phyloP scores from a whole-genome alignment of 2,888 invertebrate species.

The Philaethria dido region DNA sequence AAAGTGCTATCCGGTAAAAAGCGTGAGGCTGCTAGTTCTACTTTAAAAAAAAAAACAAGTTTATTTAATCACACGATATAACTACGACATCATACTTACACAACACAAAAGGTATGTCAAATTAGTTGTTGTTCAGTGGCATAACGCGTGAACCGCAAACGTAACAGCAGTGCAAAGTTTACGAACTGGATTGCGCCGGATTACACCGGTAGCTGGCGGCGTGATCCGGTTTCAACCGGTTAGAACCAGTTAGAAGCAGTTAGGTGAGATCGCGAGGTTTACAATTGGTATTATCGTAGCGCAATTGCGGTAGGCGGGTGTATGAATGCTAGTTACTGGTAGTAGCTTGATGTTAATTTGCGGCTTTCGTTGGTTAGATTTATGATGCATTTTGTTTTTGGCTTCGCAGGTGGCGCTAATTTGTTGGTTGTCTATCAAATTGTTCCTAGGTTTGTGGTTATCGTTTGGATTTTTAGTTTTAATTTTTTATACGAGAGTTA shows the following conservation, averaged over 20 bases:
- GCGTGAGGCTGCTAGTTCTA: no score
- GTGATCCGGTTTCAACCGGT: constrained; percentile 51
- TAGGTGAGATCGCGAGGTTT: constrained; percentile 69
- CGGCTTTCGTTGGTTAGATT: constrained; percentile 46
- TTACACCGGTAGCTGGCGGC: constrained; percentile 60
- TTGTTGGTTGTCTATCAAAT: background rate
- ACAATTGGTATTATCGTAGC: constrained; percentile 68
- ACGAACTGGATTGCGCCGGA: constrained; percentile 70
- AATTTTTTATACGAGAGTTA: no score
- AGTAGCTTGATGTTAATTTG: constrained; percentile 56
- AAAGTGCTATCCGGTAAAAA: no score
- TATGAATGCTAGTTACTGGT: constrained; percentile 53
- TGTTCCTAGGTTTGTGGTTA: no score
- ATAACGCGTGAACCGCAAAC: constrained; percentile 69
- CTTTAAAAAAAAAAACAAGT: no score
- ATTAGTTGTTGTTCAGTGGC: constrained; percentile 54
- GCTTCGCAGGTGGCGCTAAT: background rate
- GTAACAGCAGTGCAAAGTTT: constrained; percentile 73
- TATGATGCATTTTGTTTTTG: constrained; percentile 26
- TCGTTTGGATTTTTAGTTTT: no score
- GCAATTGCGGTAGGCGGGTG: constrained; percentile 56
- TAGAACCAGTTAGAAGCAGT: constrained; percentile 64
- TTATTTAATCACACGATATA: no score
- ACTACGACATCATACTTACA: background rate
- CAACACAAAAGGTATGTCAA: constrained; percentile 36